phyloP scores from a whole-genome alignment of 2,797 vertebrate genomes.

The Etheostoma perlongum region DNA sequence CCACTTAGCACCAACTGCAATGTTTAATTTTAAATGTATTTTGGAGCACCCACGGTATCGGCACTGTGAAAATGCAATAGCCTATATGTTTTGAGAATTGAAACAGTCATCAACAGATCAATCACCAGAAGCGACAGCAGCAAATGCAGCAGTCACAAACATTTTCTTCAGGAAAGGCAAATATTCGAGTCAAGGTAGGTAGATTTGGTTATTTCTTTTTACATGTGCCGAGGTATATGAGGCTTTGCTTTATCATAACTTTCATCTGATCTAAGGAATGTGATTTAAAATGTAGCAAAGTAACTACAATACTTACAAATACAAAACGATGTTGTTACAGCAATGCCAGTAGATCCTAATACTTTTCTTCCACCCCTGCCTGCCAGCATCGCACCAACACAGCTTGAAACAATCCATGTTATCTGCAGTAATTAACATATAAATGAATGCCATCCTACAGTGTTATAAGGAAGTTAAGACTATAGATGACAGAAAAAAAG shows the following conservation, averaged over 20 bases:
- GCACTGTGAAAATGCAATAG: too few species aligned
- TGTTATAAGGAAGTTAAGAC: background rate
- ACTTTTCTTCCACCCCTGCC: background rate
- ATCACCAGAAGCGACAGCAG: too few species aligned
- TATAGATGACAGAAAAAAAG: background rate
- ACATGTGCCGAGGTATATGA: background rate
- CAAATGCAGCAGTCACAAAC: too few species aligned
- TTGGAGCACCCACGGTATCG: too few species aligned
- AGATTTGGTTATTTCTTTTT: background rate
- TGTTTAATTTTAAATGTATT: too few species aligned
- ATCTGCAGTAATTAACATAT: conserved; percentile 9
- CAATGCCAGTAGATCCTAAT: background rate
- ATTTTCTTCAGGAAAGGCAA: too few species aligned
- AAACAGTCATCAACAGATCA: too few species aligned
- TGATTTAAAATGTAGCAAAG: background rate
- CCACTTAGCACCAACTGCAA: too few species aligned
- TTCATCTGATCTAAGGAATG: background rate
- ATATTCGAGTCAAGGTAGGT: too few species aligned
- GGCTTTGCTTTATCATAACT: background rate
- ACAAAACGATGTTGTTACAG: background rate
- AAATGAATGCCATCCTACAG: background rate
- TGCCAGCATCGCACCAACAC: background rate
- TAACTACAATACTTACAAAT: conserved; percentile 1
- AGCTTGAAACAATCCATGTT: background rate
- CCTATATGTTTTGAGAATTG: too few species aligned